phyloP scores from a whole-genome alignment of 2,797 vertebrate species.

The Lophius americanus region DNA sequence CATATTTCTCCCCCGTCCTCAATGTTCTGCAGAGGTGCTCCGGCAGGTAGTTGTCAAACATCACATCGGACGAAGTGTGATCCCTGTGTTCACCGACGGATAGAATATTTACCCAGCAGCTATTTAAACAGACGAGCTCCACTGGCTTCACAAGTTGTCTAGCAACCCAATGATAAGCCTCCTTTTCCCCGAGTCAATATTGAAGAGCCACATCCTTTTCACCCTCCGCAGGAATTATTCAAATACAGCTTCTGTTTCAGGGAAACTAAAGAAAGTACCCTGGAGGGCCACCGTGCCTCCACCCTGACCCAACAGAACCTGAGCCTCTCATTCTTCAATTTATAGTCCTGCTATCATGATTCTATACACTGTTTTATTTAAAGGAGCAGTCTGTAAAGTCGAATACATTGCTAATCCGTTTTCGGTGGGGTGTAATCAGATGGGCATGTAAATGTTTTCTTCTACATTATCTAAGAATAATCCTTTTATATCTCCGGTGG shows the following conservation, averaged over 20 bases:
- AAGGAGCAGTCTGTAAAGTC: too few relatives aligned
- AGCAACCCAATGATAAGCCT: slow-evolving; percentile 73
- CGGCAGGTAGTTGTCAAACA: slow-evolving; percentile 23
- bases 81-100: slow-evolving; percentile 40
- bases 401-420: too few relatives aligned
- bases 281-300: too few relatives aligned
- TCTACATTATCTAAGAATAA: too few relatives aligned
- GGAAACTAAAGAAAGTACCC: not conserved
- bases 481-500: too few relatives aligned
- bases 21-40: not conserved
- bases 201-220: slow-evolving; percentile 35
- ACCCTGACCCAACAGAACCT: too few relatives aligned
- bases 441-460: too few relatives aligned
- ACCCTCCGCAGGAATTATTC: slow-evolving; percentile 1
- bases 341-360: too few relatives aligned
- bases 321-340: too few relatives aligned
- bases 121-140: slow-evolving; percentile 73
- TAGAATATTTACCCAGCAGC: slow-evolving; percentile 63
- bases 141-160: slow-evolving; percentile 77
- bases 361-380: too few relatives aligned
- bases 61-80: slow-evolving; percentile 8
- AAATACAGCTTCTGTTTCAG: not conserved
- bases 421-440: too few relatives aligned
- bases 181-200: slow-evolving; percentile 65
- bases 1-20: not conserved